Base-by-base conservation (phyloP, 1,140 invertebrate species). In the Drosophila arizonae region DNA sequence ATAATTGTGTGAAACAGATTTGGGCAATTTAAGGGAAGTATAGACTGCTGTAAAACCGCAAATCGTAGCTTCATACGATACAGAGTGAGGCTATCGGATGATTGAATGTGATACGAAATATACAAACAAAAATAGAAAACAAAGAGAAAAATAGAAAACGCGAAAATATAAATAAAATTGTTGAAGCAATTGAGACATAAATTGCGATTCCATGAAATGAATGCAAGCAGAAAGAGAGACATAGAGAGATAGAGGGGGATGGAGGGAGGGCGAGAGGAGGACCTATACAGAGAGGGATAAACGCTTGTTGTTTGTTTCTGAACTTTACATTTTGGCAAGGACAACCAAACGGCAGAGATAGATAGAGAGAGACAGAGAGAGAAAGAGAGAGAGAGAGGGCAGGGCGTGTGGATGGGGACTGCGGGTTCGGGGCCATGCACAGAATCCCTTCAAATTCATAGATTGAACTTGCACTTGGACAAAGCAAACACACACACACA, bases 401-500 rank as follows among this genome's bases (percentile, higher is more conserved):
- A 17, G 17, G 17, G 17, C 17, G 17, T 17, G 17, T 17, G 79
- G 81, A 78, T 75, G 10, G 10, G 55, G 6, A 26, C 45, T 17
- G 43, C 62, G 84, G 81, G 81, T 78, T 81, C 71, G 81, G 81
- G 82, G 81, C 70, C 78, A 79, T 52, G 76, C 48, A 73, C 82
- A 88, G 82, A 79, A 87, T 88, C 79, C 84, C 72, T 79, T 73
- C 58, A 87, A 88, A 84, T 82, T 88, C 78, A 88, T 79, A 88
- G 84, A 87, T 87, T 87, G 82, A 87, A 87, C 82, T 87, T 87
- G 82, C 82, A 87, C 82, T 87, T 87, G 82, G 82, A 72, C 81
- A 73, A 79, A 71, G 52, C 56, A 64, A 33, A 64, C 43, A 72
- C 45, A 58, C 46, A 57, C 48, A 58, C 39, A 36, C 46, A 64